Evolutionary conservation across 2,888 invertebrate genomes (phyloP).

Genomic region (Patella caerulea): DNA sequence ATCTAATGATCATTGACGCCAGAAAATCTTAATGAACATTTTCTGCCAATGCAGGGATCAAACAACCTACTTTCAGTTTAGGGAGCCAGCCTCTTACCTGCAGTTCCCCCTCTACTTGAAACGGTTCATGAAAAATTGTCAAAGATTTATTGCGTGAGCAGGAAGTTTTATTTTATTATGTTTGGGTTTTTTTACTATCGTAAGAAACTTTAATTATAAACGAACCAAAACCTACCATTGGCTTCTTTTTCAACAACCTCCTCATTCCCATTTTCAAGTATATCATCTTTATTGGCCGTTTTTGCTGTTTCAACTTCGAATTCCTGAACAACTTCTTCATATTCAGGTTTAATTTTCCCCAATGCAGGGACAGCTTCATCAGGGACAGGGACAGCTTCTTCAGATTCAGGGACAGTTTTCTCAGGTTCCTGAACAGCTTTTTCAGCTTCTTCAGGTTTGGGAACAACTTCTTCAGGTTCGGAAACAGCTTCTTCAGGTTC

Average conservation of each 20-base stretch:
- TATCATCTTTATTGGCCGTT: background rate
- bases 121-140: too few relatives aligned
- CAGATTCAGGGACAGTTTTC: background rate
- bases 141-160: too few relatives aligned
- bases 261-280: background rate
- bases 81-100: too few relatives aligned
- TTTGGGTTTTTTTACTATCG: too few relatives aligned
- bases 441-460: background rate
- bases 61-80: too few relatives aligned
- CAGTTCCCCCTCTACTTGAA: too few relatives aligned
- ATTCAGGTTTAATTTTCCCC: background rate
- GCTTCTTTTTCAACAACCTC: conserved; percentile 10
- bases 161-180: too few relatives aligned
- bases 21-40: too few relatives aligned
- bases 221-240: background rate
- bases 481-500: too few relatives aligned
- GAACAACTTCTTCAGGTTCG: background rate
- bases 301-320: conserved; percentile 5
- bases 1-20: too few relatives aligned
- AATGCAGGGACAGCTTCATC: background rate
- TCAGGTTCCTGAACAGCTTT: background rate
- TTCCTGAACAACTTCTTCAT: conserved; percentile 3
- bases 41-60: too few relatives aligned
- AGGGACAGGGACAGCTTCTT: background rate
- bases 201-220: too few relatives aligned